These are phyloP conservation scores for Tromatobia lineatoria DNA, from an alignment of 2,888 invertebrate genomes.

Conservation along the genomic window DNA sequence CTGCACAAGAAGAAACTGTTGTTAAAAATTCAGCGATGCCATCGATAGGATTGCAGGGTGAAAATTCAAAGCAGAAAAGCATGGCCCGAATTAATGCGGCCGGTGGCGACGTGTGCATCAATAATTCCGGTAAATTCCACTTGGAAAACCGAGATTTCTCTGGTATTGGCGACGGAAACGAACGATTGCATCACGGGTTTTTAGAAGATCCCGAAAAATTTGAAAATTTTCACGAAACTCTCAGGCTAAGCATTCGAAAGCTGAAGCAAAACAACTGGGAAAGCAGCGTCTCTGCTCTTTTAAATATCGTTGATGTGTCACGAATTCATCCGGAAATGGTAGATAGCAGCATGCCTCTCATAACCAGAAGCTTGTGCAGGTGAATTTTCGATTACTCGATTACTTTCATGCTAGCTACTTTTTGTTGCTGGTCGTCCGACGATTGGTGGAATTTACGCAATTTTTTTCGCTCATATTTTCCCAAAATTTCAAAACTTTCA, in stretches of 20 bases:
- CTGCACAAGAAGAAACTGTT: not conserved
- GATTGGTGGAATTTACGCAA: too few relatives aligned
- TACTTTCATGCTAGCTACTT: not conserved
- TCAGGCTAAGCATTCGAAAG: conserved; percentile 65
- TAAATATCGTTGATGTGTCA: conserved; percentile 70
- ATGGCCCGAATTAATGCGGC: not conserved
- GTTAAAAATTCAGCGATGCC: conserved; percentile 6
- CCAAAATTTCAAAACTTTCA: too few relatives aligned
- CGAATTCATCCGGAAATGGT: conserved; percentile 71
- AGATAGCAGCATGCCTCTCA: conserved; percentile 69
- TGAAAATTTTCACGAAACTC: conserved; percentile 65
- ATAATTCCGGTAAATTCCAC: conserved; percentile 6
- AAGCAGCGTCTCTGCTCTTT: conserved; percentile 65
- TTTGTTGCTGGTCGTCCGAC: too few relatives aligned
- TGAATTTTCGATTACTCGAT: conserved; percentile 31
- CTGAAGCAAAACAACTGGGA: conserved; percentile 73
- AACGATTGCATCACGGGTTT: conserved; percentile 51
- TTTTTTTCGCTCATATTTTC: too few relatives aligned
- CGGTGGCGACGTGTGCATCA: not conserved
- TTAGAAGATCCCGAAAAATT: conserved; percentile 50
- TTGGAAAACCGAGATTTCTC: conserved; percentile 16
- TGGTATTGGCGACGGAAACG: conserved; percentile 53
- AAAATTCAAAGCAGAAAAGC: not conserved
- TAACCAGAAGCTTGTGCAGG: conserved; percentile 72
- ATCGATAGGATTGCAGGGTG: not conserved